A percentile compares a stretch with the other conserved stretches of the same genome.
Conservation (phyloP, 2,113 vertebrate genomes). For the Phoenicopterus ruber region DNA sequence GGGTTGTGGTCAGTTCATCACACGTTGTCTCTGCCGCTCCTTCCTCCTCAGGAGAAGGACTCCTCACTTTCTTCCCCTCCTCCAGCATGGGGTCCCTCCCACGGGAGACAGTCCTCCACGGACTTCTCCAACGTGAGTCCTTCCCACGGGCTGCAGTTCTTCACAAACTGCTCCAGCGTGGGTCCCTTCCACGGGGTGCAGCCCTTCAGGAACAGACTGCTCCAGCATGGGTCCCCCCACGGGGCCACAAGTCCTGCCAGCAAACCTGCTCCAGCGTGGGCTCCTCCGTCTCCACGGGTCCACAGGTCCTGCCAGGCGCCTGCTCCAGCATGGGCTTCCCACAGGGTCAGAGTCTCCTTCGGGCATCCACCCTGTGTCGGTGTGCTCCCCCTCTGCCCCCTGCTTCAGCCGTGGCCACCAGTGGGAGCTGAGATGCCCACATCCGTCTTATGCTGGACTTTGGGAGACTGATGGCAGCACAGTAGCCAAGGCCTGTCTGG, state of each 20-base stretch:
- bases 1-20: not conserved
- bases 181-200: not conserved
- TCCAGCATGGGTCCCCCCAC: rapidly evolving
- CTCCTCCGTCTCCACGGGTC: rapidly evolving
- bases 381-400: too few relatives aligned
- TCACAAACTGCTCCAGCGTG: not conserved
- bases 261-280: not conserved
- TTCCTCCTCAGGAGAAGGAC: not conserved
- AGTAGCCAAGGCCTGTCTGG: too few relatives aligned
- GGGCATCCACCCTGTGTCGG: too few relatives aligned
- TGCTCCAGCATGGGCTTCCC: too few relatives aligned
- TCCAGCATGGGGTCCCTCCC: not conserved
- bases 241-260: not conserved
- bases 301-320: too few relatives aligned
- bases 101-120: not conserved
- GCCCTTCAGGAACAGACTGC: too few relatives aligned
- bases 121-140: not conserved
- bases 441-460: too few relatives aligned
- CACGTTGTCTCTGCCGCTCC: rapidly evolving
- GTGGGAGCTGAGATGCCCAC: too few relatives aligned
- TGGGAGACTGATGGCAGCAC: too few relatives aligned
- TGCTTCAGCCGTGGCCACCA: too few relatives aligned
- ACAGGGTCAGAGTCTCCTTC: too few relatives aligned
- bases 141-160: not conserved
- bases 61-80: not conserved